Conservation (phyloP, 2,888 invertebrate genomes). For the Colletes collaris region DNA sequence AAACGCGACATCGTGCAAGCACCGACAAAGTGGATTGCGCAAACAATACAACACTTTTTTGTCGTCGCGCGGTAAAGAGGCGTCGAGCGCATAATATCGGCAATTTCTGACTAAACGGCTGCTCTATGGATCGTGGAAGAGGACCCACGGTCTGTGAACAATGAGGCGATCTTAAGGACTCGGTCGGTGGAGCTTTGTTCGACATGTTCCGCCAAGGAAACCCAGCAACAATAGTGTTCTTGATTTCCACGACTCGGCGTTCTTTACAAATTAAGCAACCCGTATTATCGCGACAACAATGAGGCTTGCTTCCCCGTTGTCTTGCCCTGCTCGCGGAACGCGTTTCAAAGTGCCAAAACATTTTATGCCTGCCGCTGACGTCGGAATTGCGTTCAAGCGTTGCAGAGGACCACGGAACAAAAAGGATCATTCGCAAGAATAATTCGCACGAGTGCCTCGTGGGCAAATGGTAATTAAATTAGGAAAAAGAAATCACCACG, state of each 20-base stretch:
- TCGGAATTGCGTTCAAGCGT: too few species aligned
- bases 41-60: conserved; percentile 31
- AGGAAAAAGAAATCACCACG: too few species aligned
- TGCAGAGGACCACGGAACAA: too few species aligned
- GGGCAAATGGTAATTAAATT: too few species aligned
- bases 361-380: too few species aligned
- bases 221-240: conserved; percentile 32
- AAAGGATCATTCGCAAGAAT: too few species aligned
- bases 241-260: conserved; percentile 41
- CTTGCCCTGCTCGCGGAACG: neutral
- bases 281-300: conserved; percentile 45
- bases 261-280: conserved; percentile 45
- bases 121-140: conserved; percentile 43
- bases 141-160: conserved; percentile 38
- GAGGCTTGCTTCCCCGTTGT: conserved; percentile 26
- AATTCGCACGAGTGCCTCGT: too few species aligned
- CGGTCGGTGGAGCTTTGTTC: conserved; percentile 37
- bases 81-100: conserved; percentile 49
- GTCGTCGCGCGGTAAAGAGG: neutral
- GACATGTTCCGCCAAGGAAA: conserved; percentile 48
- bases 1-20: conserved; percentile 23
- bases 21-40: conserved; percentile 30
- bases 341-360: conserved; percentile 12
- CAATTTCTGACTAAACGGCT: conserved; percentile 45
- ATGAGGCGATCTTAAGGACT: conserved; percentile 56